Percentiles rank a stretch among this genome's conserved stretches.
Evolutionary conservation across 1,140 invertebrate species (phyloP).

Genomic region (Melipona quadrifasciata): DNA sequence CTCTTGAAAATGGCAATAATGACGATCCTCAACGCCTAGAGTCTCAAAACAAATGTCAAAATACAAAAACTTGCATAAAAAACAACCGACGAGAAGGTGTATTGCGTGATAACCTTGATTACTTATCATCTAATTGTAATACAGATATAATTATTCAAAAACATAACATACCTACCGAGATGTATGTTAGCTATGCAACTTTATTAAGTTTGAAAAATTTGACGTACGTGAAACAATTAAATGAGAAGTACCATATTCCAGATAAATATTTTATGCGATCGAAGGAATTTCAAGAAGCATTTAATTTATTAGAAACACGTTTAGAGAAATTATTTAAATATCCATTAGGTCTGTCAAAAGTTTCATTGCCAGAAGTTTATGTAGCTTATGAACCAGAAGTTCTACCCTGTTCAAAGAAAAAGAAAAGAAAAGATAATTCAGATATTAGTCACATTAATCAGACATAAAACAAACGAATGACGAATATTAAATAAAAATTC

Average conservation of each 20-base stretch:
- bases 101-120: no score
- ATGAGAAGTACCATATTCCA: constrained; percentile 42
- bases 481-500: neutral
- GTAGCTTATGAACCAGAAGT: neutral
- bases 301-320: constrained; percentile 70
- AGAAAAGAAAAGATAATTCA: neutral
- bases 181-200: constrained; percentile 61
- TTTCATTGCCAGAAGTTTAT: constrained; percentile 31
- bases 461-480: neutral
- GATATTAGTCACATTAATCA: neutral
- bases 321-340: constrained; percentile 75
- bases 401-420: constrained; percentile 13
- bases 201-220: constrained; percentile 66
- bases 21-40: no score
- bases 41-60: neutral
- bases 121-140: neutral
- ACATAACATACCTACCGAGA: neutral
- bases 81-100: neutral
- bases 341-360: constrained; percentile 69
- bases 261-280: neutral
- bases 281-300: constrained; percentile 46
- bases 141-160: neutral
- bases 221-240: constrained; percentile 26
- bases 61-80: neutral
- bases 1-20: neutral